A percentile compares a stretch with the other conserved stretches of the same genome.
These are phyloP conservation scores for Hypomecis punctinalis DNA, from an alignment of 2,888 invertebrate species.

Conservation along the genomic window DNA sequence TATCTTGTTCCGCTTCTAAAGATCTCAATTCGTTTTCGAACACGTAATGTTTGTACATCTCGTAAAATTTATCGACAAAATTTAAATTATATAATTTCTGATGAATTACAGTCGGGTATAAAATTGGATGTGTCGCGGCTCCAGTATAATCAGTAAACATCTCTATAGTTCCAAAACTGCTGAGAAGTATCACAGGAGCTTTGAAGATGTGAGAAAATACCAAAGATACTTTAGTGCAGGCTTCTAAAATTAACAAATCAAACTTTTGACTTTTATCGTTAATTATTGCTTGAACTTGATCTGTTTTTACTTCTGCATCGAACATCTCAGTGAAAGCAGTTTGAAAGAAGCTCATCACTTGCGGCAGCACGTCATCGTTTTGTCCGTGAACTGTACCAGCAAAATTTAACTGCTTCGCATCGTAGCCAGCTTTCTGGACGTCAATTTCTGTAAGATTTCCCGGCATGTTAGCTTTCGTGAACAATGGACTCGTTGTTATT, in stretches of 20 bases:
- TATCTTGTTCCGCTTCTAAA: conserved; percentile 21
- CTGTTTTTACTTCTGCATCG: conserved; percentile 21
- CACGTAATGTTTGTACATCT: conserved; percentile 22
- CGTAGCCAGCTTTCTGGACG: conserved; percentile 12
- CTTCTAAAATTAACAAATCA: conserved; percentile 57
- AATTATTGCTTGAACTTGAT: conserved; percentile 23
- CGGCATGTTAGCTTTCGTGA: conserved; percentile 13
- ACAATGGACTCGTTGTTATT: conserved; percentile 25
- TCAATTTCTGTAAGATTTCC: conserved; percentile 27
- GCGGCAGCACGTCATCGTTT: conserved; percentile 10
- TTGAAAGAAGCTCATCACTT: conserved; percentile 4
- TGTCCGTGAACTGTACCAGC: conserved; percentile 7
- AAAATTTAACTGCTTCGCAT: conserved; percentile 5
- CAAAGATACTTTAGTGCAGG: conserved; percentile 40
- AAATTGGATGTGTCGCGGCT: conserved; percentile 44
- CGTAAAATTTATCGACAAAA: conserved; percentile 16
- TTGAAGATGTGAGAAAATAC: conserved; percentile 50
- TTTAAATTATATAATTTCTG: conserved; percentile 27
- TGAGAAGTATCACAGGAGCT: conserved; percentile 53
- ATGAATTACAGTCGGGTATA: conserved; percentile 42
- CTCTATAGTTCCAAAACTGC: conserved; percentile 44
- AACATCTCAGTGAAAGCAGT: conserved; percentile 9
- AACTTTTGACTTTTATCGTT: conserved; percentile 35
- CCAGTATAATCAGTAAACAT: conserved; percentile 41
- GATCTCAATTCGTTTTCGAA: conserved; percentile 10